A percentile compares a stretch with the other conserved stretches of the same genome.
phyloP scores from a whole-genome alignment of 2,113 vertebrate genomes.

The Meleagris gallopavo region DNA sequence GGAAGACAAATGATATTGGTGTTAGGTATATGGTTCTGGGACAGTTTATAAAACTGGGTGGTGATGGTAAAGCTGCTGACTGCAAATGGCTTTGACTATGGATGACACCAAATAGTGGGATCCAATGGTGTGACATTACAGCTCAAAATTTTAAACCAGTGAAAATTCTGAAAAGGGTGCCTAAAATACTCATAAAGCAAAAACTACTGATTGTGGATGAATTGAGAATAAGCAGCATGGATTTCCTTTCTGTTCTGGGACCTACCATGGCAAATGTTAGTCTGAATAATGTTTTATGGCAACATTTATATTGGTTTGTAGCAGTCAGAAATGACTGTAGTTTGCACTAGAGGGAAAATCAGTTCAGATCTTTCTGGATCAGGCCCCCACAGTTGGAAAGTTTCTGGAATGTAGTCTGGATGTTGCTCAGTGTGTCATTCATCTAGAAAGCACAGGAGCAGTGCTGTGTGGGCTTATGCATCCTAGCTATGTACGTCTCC shows the following conservation, averaged over 20 bases:
- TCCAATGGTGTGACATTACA: neutral
- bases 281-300: neutral
- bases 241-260: neutral
- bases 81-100: neutral
- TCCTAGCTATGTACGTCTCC: neutral
- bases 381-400: fast-evolving
- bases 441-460: fast-evolving
- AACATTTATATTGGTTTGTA: neutral
- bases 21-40: neutral
- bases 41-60: neutral
- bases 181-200: neutral
- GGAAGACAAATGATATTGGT: neutral
- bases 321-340: neutral
- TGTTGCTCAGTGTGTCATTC: neutral
- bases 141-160: neutral
- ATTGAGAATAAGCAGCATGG: neutral
- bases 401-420: neutral
- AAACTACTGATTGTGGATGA: neutral
- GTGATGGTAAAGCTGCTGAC: neutral
- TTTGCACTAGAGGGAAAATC: neutral
- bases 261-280: neutral
- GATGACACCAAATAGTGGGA: neutral
- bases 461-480: neutral
- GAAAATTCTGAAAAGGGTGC: neutral
- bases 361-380: neutral